A percentile compares a stretch with the other conserved stretches of the same genome.
phyloP scores from a whole-genome alignment of 1,140 invertebrate species.

The Cyclina sinensis region DNA sequence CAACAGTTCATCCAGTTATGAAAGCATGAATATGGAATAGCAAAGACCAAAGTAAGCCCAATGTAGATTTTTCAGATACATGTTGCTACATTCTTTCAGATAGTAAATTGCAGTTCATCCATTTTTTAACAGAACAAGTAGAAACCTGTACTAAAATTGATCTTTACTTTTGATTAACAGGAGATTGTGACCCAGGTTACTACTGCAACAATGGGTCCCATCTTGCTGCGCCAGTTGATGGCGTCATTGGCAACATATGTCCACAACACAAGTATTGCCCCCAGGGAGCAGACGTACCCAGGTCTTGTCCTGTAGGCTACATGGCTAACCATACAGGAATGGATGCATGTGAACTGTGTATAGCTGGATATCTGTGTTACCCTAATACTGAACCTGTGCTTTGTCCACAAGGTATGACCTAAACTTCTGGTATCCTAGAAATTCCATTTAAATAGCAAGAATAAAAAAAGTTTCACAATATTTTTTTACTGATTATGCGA shows the following conservation, averaged over 20 bases:
- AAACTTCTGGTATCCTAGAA: too few relatives aligned
- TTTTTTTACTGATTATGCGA: too few relatives aligned
- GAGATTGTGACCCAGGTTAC: slow-evolving; percentile 80
- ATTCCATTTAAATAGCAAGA: too few relatives aligned
- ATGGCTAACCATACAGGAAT: slow-evolving; percentile 84
- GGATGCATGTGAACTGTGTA: slow-evolving; percentile 78
- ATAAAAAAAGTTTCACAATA: too few relatives aligned
- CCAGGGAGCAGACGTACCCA: slow-evolving; percentile 74
- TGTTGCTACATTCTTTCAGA: too few relatives aligned
- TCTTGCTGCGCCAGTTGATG: slow-evolving; percentile 78
- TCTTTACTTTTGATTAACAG: slow-evolving; percentile 63
- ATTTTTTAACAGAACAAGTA: too few relatives aligned
- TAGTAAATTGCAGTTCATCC: too few relatives aligned
- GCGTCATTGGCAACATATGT: slow-evolving; percentile 81
- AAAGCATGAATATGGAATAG: too few relatives aligned
- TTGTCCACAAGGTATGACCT: slow-evolving; percentile 81
- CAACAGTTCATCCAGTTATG: too few relatives aligned
- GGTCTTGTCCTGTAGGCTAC: slow-evolving; percentile 78
- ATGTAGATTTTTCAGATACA: too few relatives aligned
- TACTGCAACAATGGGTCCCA: slow-evolving; percentile 81
- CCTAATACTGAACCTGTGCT: slow-evolving; percentile 75
- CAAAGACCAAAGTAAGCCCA: too few relatives aligned
- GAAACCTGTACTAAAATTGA: too few relatives aligned
- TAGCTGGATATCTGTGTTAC: slow-evolving; percentile 80
- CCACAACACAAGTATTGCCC: slow-evolving; percentile 80